These are phyloP conservation scores for Muscicapa adusta DNA, from an alignment of 2,113 vertebrate genomes.

Conservation along the genomic window DNA sequence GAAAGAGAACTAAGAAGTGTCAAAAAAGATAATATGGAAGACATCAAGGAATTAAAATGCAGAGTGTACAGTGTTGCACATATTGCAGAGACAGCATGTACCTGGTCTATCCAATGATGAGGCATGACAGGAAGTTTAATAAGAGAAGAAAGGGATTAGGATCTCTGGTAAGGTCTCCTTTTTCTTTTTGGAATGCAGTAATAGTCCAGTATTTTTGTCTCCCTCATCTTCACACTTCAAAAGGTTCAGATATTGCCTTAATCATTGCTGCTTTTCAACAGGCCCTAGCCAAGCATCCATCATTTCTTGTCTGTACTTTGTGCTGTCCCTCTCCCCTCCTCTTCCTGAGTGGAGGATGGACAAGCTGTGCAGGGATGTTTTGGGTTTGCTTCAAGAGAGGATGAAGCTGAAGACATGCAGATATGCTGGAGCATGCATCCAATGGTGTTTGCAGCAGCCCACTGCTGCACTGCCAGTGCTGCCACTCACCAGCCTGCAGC, in stretches of 20 bases:
- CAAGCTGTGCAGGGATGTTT: not conserved
- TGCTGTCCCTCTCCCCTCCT: not conserved
- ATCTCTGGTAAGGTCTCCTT: not conserved
- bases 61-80: not conserved
- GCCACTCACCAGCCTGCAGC: not conserved
- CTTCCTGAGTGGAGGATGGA: not conserved
- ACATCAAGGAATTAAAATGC: not conserved
- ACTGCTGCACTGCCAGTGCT: not conserved
- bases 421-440: accelerated
- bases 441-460: not conserved
- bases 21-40: not conserved
- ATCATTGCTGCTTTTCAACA: not conserved
- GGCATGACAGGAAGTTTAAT: constrained; percentile 9
- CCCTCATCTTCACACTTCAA: not conserved
- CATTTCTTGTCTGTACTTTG: not conserved
- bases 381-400: not conserved
- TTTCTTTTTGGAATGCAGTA: not conserved
- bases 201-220: not conserved
- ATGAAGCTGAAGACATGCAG: not conserved
- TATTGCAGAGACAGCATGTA: not conserved
- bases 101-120: not conserved
- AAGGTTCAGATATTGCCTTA: not conserved
- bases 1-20: not conserved
- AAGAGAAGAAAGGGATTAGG: not conserved
- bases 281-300: not conserved